phyloP scores from a whole-genome alignment of 2,113 vertebrate species.

The Mormoops blainvillei region DNA sequence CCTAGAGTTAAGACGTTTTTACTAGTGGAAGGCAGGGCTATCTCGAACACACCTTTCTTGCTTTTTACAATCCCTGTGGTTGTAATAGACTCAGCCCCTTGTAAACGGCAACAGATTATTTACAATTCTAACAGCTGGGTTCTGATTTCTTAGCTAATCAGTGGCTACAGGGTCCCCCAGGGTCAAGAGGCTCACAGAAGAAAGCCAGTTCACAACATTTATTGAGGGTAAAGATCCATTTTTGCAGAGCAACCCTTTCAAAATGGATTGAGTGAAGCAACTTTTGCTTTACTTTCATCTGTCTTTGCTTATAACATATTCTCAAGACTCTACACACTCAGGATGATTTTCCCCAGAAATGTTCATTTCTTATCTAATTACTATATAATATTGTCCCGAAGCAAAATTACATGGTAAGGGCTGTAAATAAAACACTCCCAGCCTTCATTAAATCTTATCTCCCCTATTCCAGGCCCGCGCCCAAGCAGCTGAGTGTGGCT shows the following conservation, averaged over 20 bases:
- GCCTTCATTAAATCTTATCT: background rate
- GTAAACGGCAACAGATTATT: background rate
- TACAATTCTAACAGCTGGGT: background rate
- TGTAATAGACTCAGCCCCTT: background rate
- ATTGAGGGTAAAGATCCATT: background rate
- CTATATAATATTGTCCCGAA: background rate
- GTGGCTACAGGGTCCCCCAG: background rate
- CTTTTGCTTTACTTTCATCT: background rate
- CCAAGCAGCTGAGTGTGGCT: background rate
- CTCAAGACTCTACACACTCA: background rate
- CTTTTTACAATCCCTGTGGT: background rate
- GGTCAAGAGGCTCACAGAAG: background rate
- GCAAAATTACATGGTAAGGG: background rate
- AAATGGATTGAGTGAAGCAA: background rate
- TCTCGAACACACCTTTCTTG: background rate
- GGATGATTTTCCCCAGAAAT: background rate
- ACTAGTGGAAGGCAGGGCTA: background rate
- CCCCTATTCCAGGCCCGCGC: background rate
- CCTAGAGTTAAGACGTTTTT: background rate
- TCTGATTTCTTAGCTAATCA: background rate
- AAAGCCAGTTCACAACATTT: background rate
- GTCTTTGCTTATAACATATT: background rate
- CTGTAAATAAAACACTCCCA: background rate
- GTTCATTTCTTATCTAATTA: background rate
- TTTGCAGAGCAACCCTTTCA: background rate